phyloP scores from a whole-genome alignment of 2,113 vertebrate species.

The Garra rufa region DNA sequence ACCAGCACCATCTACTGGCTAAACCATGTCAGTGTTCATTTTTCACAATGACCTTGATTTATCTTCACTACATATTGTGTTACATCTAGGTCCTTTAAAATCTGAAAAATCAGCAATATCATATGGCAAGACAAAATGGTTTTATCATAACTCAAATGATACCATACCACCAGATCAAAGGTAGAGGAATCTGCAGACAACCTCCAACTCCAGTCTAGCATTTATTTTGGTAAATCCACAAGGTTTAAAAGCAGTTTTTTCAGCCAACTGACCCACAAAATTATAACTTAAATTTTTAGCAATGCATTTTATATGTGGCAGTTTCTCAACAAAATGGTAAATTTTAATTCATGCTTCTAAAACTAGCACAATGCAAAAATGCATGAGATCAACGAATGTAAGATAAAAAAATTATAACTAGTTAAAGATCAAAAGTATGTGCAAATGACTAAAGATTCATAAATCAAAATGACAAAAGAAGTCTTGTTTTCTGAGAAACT shows the following conservation, averaged over 20 bases:
- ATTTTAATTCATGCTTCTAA: neutral
- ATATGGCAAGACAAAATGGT: neutral
- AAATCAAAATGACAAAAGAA: neutral
- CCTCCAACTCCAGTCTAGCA: neutral
- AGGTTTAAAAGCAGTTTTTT: neutral
- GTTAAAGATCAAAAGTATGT: neutral
- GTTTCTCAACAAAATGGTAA: neutral
- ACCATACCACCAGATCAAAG: neutral
- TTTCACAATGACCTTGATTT: neutral
- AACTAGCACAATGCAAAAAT: neutral
- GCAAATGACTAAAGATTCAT: neutral
- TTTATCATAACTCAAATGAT: neutral
- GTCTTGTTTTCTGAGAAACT: neutral
- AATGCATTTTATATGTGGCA: neutral
- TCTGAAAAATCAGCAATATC: neutral
- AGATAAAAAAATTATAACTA: neutral
- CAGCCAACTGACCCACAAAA: neutral
- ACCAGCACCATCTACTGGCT: conserved; percentile 1
- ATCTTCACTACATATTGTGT: neutral
- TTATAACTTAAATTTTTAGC: neutral
- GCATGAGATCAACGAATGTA: neutral
- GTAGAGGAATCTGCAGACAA: neutral
- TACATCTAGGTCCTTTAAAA: neutral
- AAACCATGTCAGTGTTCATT: neutral
- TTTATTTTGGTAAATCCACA: neutral